These are phyloP conservation scores for Drosophila virilis DNA, from an alignment of 1,140 invertebrate species.

Conservation along the genomic window DNA sequence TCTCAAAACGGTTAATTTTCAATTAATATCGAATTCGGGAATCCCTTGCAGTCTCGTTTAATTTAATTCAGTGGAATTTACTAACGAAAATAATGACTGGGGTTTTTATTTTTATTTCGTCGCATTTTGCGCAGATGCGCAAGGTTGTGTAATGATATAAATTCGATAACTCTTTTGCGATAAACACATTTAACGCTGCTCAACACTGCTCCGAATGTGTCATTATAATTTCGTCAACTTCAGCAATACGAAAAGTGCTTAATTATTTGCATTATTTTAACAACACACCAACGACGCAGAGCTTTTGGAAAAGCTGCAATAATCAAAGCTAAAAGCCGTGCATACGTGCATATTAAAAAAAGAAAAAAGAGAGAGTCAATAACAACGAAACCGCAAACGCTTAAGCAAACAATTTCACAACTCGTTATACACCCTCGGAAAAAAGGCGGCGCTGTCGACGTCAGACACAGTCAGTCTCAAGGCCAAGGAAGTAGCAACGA, in stretches of 20 bases:
- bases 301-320: constrained; percentile 47
- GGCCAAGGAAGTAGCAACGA: constrained; percentile 53
- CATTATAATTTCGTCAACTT: constrained; percentile 52
- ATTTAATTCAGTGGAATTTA: neutral
- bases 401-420: constrained; percentile 40
- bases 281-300: constrained; percentile 23
- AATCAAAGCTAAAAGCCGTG: constrained; percentile 29
- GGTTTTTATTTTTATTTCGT: neutral
- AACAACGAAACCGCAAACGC: constrained; percentile 2
- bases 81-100: neutral
- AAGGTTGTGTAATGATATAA: neutral
- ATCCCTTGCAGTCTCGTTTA: neutral
- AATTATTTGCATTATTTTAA: constrained; percentile 54
- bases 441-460: constrained; percentile 43
- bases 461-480: constrained; percentile 40
- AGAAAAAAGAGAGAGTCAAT: constrained; percentile 13
- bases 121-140: neutral
- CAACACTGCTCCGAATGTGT: constrained; percentile 40
- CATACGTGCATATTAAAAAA: constrained; percentile 19
- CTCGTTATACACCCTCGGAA: constrained; percentile 17
- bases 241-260: constrained; percentile 43
- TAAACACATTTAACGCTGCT: neutral
- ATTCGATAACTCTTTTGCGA: constrained; percentile 8
- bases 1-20: neutral
- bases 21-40: neutral